These are phyloP conservation scores for Morpho helenor DNA, from an alignment of 2,888 invertebrate species.

Conservation along the genomic window DNA sequence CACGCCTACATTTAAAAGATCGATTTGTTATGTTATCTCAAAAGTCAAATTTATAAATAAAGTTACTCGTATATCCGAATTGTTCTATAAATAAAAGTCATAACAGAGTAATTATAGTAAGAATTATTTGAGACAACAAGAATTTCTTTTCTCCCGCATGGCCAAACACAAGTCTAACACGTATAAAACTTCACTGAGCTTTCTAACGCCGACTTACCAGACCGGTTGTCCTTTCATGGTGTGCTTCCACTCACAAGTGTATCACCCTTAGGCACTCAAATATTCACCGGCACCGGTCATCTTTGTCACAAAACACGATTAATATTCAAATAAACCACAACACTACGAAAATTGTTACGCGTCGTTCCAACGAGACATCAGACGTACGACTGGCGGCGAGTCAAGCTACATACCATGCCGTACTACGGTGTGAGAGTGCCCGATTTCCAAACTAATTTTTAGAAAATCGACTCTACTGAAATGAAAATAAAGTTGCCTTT, in stretches of 20 bases:
- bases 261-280: slow-evolving; percentile 59
- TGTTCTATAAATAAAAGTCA: too few species aligned
- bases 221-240: slow-evolving; percentile 77
- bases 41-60: too few species aligned
- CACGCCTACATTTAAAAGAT: too few species aligned
- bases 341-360: slow-evolving; percentile 28
- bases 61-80: too few species aligned
- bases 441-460: neutral
- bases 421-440: slow-evolving; percentile 18
- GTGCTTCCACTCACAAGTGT: slow-evolving; percentile 55
- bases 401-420: slow-evolving; percentile 18
- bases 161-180: slow-evolving; percentile 6
- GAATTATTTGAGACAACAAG: slow-evolving; percentile 2
- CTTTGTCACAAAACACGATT: slow-evolving; percentile 64
- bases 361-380: slow-evolving; percentile 40
- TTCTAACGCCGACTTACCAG: slow-evolving; percentile 65
- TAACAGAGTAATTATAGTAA: too few species aligned
- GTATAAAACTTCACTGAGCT: slow-evolving; percentile 31
- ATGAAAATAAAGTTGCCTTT: slow-evolving; percentile 30
- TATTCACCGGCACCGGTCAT: slow-evolving; percentile 69
- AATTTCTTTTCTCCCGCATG: slow-evolving; percentile 9
- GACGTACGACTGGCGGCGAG: slow-evolving; percentile 49
- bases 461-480: slow-evolving; percentile 35
- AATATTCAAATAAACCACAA: slow-evolving; percentile 41
- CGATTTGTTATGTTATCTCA: too few species aligned